Evolutionary conservation across 1,140 invertebrate species (phyloP).

Genomic region (Pseudomyrmex flavicornis): DNA sequence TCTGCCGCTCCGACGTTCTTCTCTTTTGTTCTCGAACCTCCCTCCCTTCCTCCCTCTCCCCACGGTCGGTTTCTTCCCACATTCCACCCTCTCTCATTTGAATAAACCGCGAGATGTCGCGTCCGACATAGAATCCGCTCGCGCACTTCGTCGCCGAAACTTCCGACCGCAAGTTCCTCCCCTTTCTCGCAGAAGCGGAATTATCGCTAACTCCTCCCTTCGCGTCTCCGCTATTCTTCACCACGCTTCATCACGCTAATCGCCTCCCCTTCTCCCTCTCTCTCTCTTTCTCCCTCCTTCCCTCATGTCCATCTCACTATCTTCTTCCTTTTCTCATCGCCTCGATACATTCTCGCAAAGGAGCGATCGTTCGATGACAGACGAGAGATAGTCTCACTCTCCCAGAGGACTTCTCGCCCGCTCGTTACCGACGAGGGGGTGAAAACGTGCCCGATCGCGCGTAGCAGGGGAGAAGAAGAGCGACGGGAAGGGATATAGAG

Average conservation of each 20-base stretch:
- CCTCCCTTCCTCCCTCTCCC: neutral
- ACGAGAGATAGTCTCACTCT: conserved; percentile 43
- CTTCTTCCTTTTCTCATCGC: neutral
- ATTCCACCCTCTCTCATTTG: conserved; percentile 6
- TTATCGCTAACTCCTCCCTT: conserved; percentile 6
- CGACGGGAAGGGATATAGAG: neutral
- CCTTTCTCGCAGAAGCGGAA: neutral
- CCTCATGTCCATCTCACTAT: no score
- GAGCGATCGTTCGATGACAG: conserved; percentile 45
- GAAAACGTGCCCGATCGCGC: conserved; percentile 53
- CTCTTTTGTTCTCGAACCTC: conserved; percentile 22
- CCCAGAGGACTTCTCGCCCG: conserved; percentile 53
- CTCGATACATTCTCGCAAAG: conserved; percentile 24
- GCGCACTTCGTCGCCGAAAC: conserved; percentile 35
- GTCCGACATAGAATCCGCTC: conserved; percentile 43
- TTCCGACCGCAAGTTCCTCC: conserved; percentile 25
- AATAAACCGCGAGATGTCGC: conserved; percentile 54
- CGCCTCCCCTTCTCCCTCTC: neutral
- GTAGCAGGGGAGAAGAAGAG: conserved; percentile 2
- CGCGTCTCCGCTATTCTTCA: neutral
- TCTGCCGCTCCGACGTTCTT: neutral
- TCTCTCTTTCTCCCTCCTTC: no score
- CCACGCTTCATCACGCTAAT: conserved; percentile 39
- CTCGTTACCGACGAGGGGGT: conserved; percentile 51
- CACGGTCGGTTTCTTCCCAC: neutral